Conservation (phyloP, 1,140 invertebrate species). For the Drosophila triauraria region DNA sequence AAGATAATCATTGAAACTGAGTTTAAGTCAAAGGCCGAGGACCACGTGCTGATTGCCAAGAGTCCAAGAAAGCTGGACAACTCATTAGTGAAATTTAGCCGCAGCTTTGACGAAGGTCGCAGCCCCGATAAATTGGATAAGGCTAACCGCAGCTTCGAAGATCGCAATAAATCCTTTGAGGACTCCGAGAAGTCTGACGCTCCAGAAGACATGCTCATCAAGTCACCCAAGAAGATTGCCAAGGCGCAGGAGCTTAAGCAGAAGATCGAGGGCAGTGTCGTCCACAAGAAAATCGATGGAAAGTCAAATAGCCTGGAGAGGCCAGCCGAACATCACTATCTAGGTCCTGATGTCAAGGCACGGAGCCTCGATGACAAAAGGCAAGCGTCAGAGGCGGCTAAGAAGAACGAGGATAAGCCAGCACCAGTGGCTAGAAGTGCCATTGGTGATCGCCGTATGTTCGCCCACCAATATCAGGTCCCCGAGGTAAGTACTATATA, state of each 20-base stretch:
- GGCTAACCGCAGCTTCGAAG: conserved; percentile 87
- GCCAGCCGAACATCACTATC: conserved; percentile 84
- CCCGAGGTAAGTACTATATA: conserved; percentile 35
- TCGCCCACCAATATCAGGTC: conserved; percentile 79
- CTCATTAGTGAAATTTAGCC: conserved; percentile 88
- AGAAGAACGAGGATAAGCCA: conserved; percentile 73
- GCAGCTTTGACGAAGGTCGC: conserved; percentile 89
- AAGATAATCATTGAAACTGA: conserved; percentile 89
- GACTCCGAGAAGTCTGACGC: conserved; percentile 87
- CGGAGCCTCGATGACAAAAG: conserved; percentile 87
- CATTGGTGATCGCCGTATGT: conserved; percentile 80
- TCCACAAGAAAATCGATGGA: conserved; percentile 86
- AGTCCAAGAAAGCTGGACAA: conserved; percentile 89
- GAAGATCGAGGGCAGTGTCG: conserved; percentile 87
- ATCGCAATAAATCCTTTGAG: conserved; percentile 87
- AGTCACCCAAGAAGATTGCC: conserved; percentile 87
- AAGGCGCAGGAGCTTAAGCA: conserved; percentile 88
- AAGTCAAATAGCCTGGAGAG: conserved; percentile 87
- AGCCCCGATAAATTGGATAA: conserved; percentile 86
- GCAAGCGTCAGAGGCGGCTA: conserved; percentile 52
- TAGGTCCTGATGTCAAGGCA: conserved; percentile 87
- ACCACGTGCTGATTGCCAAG: conserved; percentile 89
- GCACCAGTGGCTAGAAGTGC: conserved; percentile 58
- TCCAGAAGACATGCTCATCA: conserved; percentile 86
- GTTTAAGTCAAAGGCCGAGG: conserved; percentile 87